These are phyloP conservation scores for Cosmia pyralina DNA, from an alignment of 2,888 invertebrate species.

Conservation along the genomic window DNA sequence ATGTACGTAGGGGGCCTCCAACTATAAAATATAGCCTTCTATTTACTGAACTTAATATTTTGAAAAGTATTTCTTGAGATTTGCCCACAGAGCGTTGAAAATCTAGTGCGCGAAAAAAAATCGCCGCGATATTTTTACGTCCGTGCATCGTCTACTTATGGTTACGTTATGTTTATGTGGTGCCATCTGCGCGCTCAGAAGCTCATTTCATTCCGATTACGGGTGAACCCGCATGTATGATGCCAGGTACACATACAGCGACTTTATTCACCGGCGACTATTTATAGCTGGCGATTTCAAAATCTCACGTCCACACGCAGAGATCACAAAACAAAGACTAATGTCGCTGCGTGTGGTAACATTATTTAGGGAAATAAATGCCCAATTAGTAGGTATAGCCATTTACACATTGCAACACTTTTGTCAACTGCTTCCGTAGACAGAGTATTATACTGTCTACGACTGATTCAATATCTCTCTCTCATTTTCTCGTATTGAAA, in stretches of 20 bases:
- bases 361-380: neutral
- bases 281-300: too few species aligned
- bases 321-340: neutral
- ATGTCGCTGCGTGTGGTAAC: neutral
- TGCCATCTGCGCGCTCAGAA: neutral
- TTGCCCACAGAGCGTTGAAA: too few species aligned
- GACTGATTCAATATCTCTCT: neutral
- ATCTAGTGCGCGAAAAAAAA: too few species aligned
- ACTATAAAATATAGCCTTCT: too few species aligned
- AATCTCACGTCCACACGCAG: neutral
- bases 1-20: too few species aligned
- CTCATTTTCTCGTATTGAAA: slow-evolving; percentile 9
- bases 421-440: slow-evolving; percentile 7
- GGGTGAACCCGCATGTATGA: neutral
- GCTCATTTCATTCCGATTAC: too few species aligned
- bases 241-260: neutral
- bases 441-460: too few species aligned
- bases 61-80: neutral
- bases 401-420: slow-evolving; percentile 16
- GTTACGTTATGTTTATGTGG: neutral
- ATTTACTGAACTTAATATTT: too few species aligned
- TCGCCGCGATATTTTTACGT: too few species aligned
- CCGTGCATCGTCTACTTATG: too few species aligned
- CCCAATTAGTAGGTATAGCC: neutral
- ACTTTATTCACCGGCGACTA: neutral